phyloP scores from a whole-genome alignment of 2,888 invertebrate species.

The Biston stratarius region DNA sequence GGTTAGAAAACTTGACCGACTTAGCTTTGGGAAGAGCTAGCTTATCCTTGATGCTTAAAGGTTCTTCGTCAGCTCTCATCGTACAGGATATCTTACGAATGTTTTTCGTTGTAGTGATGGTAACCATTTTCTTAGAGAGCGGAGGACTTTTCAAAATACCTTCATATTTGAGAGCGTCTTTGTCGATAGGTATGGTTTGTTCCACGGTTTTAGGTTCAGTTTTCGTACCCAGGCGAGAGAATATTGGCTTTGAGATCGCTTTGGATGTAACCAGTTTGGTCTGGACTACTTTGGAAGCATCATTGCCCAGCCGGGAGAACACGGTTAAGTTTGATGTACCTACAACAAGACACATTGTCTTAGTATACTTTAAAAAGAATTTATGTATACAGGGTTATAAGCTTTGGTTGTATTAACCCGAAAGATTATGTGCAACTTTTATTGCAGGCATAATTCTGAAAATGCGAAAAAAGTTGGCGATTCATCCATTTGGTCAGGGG shows the following conservation, averaged over 20 bases:
- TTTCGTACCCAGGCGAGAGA: conserved; percentile 73
- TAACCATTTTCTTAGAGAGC: conserved; percentile 62
- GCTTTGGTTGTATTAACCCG: too few species aligned
- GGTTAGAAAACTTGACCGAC: conserved; percentile 79
- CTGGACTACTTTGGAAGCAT: conserved; percentile 39
- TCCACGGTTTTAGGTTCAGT: conserved; percentile 35
- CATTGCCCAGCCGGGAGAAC: conserved; percentile 77
- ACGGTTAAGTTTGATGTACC: conserved; percentile 65
- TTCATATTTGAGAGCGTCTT: conserved; percentile 79
- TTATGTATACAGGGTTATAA: neutral
- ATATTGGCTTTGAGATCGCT: conserved; percentile 68
- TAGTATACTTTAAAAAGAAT: neutral
- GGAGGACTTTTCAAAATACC: conserved; percentile 73
- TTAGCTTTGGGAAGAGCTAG: conserved; percentile 70
- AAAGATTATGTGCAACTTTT: too few species aligned
- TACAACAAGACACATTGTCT: conserved; percentile 40
- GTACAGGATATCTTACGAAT: conserved; percentile 72
- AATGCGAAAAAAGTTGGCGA: too few species aligned
- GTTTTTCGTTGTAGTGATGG: conserved; percentile 68
- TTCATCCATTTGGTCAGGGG: too few species aligned
- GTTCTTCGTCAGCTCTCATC: conserved; percentile 80
- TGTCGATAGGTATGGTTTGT: conserved; percentile 62
- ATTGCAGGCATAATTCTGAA: too few species aligned
- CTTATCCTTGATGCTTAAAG: conserved; percentile 75
- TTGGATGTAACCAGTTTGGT: conserved; percentile 46